Conservation (phyloP, 2,888 invertebrate species). For the Microplitis manilae region DNA sequence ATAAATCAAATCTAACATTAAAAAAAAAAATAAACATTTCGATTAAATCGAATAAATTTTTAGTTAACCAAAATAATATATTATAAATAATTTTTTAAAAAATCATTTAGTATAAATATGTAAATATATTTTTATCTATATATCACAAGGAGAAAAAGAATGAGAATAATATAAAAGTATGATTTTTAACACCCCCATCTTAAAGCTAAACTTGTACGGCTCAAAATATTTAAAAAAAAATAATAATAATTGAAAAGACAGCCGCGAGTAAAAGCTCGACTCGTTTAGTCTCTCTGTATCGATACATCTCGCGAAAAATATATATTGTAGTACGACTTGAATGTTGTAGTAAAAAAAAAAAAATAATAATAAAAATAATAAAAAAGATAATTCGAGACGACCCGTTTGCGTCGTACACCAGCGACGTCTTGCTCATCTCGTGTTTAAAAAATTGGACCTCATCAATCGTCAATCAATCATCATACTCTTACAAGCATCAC, state of each 20-base stretch:
- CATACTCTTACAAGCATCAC: not conserved
- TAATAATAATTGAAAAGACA: conserved; percentile 36
- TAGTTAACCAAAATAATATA: not conserved
- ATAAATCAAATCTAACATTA: not conserved
- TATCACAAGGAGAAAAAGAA: conserved; percentile 24
- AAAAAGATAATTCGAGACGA: conserved; percentile 49
- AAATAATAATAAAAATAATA: conserved; percentile 51
- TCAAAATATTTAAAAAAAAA: conserved; percentile 4
- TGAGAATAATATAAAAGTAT: conserved; percentile 15
- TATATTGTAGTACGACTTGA: conserved; percentile 51
- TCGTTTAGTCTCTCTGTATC: conserved; percentile 62
- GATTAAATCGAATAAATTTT: conserved; percentile 25
- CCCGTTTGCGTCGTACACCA: conserved; percentile 52
- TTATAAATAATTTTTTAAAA: too few species aligned
- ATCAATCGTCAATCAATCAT: conserved; percentile 10
- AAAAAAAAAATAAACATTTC: conserved; percentile 30
- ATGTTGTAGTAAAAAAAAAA: conserved; percentile 25
- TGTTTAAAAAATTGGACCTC: not conserved
- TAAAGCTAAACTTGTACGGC: conserved; percentile 41
- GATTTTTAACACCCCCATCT: not conserved
- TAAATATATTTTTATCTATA: conserved; percentile 6
- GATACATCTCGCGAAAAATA: conserved; percentile 60
- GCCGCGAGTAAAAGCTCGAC: conserved; percentile 63
- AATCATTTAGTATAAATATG: not conserved
- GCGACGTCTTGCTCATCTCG: conserved; percentile 46